Conservation (phyloP, 2,113 vertebrate genomes). For the Urocynchramus pylzowi region DNA sequence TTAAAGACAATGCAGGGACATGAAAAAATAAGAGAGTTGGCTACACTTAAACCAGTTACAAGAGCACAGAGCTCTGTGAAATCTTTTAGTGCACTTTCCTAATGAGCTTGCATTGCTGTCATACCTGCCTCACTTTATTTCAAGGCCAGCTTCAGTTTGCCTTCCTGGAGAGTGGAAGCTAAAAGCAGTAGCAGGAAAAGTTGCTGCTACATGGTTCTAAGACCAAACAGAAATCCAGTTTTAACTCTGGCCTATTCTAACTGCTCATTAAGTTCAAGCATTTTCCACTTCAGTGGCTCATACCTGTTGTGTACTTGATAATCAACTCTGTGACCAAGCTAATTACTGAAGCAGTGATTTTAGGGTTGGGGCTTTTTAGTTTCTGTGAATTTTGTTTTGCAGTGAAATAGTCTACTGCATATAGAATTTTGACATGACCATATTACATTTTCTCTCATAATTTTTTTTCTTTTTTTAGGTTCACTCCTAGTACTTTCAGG, state of each 20-base stretch:
- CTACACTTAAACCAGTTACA: not conserved
- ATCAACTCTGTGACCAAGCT: not conserved
- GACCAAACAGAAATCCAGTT: not conserved
- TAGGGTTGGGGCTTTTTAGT: not conserved
- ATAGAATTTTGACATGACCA: not conserved
- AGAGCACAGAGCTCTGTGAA: not conserved
- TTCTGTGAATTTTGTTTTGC: not conserved
- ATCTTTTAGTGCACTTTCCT: not conserved
- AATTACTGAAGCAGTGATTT: not conserved
- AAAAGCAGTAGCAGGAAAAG: not conserved
- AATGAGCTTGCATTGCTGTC: not conserved
- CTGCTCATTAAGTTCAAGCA: not conserved
- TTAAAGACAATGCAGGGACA: not conserved
- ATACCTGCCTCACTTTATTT: not conserved
- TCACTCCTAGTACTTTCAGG: not conserved
- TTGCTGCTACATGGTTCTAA: not conserved
- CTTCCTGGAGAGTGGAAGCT: not conserved
- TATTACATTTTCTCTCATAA: not conserved
- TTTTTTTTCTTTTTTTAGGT: not conserved
- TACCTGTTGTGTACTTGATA: not conserved
- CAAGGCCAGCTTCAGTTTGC: not conserved
- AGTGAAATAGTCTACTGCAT: not conserved
- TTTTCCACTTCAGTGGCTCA: not conserved
- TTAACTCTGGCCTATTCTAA: not conserved
- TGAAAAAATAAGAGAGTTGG: not conserved